Evolutionary conservation across 2,888 invertebrate species (phyloP).

Genomic region (Parnassius glacialis): DNA sequence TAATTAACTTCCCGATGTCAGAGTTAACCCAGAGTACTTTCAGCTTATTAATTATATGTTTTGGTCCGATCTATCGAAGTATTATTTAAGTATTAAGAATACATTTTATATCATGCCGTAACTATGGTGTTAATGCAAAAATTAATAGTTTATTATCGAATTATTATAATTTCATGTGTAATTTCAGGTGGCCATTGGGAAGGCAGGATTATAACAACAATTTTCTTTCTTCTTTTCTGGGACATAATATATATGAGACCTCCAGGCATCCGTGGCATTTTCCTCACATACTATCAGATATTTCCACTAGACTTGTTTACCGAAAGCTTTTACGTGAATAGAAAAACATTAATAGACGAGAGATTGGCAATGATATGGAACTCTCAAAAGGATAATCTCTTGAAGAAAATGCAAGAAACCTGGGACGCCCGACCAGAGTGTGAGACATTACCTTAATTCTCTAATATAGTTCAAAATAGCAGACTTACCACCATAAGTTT

Average conservation of each 20-base stretch:
- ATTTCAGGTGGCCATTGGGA: slow-evolving; percentile 86
- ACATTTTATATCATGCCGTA: no score
- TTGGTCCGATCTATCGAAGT: no score
- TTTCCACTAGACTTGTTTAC: slow-evolving; percentile 87
- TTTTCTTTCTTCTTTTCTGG: slow-evolving; percentile 89
- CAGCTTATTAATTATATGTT: no score
- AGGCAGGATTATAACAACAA: slow-evolving; percentile 81
- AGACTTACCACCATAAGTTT: no score
- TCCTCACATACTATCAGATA: slow-evolving; percentile 83
- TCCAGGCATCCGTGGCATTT: slow-evolving; percentile 76
- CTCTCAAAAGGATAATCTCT: slow-evolving; percentile 55
- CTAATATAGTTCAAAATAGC: no score
- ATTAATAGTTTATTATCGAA: no score
- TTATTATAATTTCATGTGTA: slow-evolving; percentile 57
- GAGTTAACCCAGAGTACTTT: no score
- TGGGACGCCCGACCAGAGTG: slow-evolving; percentile 73
- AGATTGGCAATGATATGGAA: slow-evolving; percentile 62
- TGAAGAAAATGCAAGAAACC: slow-evolving; percentile 59
- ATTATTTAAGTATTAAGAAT: no score
- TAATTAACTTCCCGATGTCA: no score
- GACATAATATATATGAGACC: slow-evolving; percentile 84
- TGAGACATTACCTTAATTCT: slow-evolving; percentile 37
- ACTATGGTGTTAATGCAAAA: no score
- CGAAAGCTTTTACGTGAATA: slow-evolving; percentile 83
- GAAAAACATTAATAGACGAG: slow-evolving; percentile 81